phyloP scores from a whole-genome alignment of 2,797 vertebrate genomes.

The Phalloptychus januarius region DNA sequence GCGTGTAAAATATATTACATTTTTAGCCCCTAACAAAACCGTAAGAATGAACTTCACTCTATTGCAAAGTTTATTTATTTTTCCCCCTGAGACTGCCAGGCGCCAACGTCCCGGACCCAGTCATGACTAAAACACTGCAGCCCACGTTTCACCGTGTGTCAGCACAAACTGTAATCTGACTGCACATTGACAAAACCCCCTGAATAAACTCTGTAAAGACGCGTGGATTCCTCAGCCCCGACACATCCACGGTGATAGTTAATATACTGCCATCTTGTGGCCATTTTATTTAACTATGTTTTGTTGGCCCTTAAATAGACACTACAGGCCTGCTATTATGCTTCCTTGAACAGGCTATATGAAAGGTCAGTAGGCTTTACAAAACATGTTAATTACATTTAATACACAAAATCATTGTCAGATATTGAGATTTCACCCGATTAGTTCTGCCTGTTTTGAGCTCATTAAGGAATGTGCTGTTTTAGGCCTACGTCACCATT shows the following conservation, averaged over 20 bases:
- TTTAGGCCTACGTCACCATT: too few species aligned
- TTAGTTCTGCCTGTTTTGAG: too few species aligned
- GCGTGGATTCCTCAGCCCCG: not conserved
- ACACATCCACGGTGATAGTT: not conserved
- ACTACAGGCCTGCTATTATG: too few species aligned
- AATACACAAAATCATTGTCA: too few species aligned
- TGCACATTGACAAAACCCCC: constrained; percentile 9
- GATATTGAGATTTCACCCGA: too few species aligned
- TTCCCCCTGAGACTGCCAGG: not conserved
- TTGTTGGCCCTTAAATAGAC: too few species aligned
- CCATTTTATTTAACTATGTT: not conserved
- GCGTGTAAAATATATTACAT: not conserved
- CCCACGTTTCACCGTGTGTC: constrained; percentile 33
- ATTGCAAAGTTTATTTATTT: constrained; percentile 5
- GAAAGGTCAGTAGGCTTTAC: too few species aligned
- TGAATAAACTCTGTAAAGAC: constrained; percentile 6
- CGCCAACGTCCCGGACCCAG: constrained; percentile 1
- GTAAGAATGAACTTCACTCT: not conserved
- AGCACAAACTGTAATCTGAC: constrained; percentile 29
- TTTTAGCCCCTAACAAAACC: not conserved
- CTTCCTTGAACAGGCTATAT: too few species aligned
- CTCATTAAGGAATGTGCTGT: too few species aligned
- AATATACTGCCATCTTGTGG: constrained; percentile 47
- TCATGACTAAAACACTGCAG: constrained; percentile 9
- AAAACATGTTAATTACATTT: too few species aligned